These are phyloP conservation scores for Neogale vison DNA, from an alignment of 2,113 vertebrate species.

Conservation along the genomic window DNA sequence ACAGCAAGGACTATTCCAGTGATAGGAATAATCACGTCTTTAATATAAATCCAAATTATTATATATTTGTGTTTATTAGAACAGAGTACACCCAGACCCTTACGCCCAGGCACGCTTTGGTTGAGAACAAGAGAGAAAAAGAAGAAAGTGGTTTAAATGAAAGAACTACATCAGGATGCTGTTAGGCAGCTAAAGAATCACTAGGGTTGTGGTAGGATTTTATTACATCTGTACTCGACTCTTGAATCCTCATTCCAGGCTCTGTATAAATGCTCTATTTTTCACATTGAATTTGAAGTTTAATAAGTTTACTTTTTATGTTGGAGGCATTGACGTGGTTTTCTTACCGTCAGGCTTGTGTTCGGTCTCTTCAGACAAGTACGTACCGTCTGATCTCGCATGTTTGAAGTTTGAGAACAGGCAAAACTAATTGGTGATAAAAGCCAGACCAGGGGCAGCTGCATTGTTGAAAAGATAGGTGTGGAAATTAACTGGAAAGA, in stretches of 20 bases:
- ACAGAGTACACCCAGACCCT: background rate
- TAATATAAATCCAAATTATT: background rate
- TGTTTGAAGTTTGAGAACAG: background rate
- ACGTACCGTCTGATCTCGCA: background rate
- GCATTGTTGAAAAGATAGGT: background rate
- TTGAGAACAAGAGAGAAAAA: background rate
- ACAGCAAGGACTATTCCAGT: background rate
- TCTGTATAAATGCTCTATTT: background rate
- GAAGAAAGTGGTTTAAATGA: background rate
- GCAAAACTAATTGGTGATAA: background rate
- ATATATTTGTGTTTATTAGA: background rate
- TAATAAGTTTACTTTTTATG: background rate
- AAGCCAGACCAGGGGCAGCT: background rate
- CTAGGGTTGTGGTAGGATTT: background rate
- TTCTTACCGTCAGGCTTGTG: background rate
- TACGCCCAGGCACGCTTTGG: background rate
- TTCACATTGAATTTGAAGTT: conserved; percentile 5
- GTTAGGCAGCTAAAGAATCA: background rate
- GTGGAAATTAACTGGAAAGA: background rate
- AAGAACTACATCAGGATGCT: background rate
- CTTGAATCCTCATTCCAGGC: background rate
- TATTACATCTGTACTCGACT: background rate
- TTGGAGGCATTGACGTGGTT: background rate
- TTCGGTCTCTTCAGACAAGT: background rate
- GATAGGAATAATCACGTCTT: background rate